phyloP scores from a whole-genome alignment of 2,797 vertebrate species.

The Tolypeutes matacus region DNA sequence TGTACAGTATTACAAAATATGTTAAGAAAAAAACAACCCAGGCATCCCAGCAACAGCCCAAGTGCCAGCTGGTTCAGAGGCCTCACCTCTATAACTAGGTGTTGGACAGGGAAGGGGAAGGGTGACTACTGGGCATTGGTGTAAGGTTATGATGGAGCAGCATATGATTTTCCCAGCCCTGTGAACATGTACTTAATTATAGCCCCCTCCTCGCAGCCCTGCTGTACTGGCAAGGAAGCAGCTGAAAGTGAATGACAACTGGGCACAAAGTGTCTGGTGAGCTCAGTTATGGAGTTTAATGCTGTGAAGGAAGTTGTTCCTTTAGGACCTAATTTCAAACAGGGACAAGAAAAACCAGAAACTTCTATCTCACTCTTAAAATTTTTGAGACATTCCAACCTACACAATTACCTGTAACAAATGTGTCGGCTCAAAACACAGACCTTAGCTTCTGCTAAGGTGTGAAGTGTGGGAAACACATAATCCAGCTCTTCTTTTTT shows the following conservation, averaged over 20 bases:
- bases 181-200: conserved; percentile 56
- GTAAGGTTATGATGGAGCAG: conserved; percentile 69
- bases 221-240: conserved; percentile 60
- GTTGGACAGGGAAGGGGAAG: conserved; percentile 10
- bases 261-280: conserved; percentile 67
- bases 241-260: conserved; percentile 69
- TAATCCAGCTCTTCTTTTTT: conserved; percentile 65
- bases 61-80: conserved; percentile 42
- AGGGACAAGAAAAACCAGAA: conserved; percentile 64
- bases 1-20: conserved; percentile 79
- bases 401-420: conserved; percentile 64
- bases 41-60: conserved; percentile 37
- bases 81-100: conserved; percentile 51
- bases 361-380: conserved; percentile 64
- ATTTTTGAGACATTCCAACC: conserved; percentile 15
- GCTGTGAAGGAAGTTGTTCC: conserved; percentile 76
- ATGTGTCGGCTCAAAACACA: conserved; percentile 63
- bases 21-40: conserved; percentile 78
- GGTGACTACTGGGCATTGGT: conserved; percentile 70
- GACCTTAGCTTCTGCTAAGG: conserved; percentile 66
- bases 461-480: conserved; percentile 57
- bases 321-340: conserved; percentile 75
- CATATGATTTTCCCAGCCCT: conserved; percentile 63
- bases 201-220: conserved; percentile 46
- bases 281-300: conserved; percentile 75